Conservation (phyloP, 1,140 invertebrate species). For the Oncopeltus fasciatus region DNA sequence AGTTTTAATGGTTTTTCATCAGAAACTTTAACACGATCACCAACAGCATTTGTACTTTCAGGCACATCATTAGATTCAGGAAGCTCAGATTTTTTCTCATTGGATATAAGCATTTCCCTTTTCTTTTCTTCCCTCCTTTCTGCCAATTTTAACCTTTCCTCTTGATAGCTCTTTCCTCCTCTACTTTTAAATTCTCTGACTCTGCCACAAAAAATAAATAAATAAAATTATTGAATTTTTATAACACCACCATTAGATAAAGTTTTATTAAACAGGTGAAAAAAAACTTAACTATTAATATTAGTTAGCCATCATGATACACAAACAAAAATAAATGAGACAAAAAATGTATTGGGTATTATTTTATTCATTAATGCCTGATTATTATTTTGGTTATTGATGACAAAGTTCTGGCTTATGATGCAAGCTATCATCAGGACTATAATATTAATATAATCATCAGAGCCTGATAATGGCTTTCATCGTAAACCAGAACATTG, state of each 20-base stretch:
- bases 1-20: neutral
- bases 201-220: constrained; percentile 17
- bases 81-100: constrained; percentile 10
- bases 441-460: too few species aligned
- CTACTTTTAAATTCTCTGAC: constrained; percentile 21
- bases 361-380: too few species aligned
- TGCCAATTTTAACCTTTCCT: constrained; percentile 21
- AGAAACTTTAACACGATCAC: neutral
- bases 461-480: too few species aligned
- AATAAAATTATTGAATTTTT: too few species aligned
- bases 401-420: too few species aligned
- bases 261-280: too few species aligned
- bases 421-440: too few species aligned
- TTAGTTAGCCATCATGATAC: neutral
- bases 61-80: neutral
- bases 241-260: too few species aligned
- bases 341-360: too few species aligned
- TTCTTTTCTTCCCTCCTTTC: constrained; percentile 22
- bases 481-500: too few species aligned
- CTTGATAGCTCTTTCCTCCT: constrained; percentile 23
- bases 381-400: too few species aligned
- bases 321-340: neutral
- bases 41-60: neutral
- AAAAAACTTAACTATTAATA: neutral
- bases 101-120: constrained; percentile 10